These are phyloP conservation scores for Tachyglossus aculeatus DNA, from an alignment of 2,797 vertebrate genomes.

Conservation along the genomic window DNA sequence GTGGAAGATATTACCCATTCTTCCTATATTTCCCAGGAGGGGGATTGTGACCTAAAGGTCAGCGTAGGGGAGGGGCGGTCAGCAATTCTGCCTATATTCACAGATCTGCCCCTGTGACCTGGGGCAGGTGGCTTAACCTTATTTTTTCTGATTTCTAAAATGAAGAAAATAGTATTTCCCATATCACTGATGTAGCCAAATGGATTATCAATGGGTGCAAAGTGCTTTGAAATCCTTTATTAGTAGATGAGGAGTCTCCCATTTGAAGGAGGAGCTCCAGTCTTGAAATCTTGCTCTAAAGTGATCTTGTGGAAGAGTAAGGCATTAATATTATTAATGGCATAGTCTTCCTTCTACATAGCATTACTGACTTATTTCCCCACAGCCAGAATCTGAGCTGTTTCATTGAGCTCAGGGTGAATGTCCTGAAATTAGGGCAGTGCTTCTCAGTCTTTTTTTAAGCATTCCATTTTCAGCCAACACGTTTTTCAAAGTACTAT, in stretches of 20 bases:
- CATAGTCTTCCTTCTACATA: background rate
- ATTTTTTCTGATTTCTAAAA: background rate
- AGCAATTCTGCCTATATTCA: background rate
- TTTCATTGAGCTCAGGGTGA: constrained; percentile 12
- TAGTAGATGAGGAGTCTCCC: background rate
- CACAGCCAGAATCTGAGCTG: fast-evolving
- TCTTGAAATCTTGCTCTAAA: background rate
- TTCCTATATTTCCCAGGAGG: background rate
- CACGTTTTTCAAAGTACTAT: too few species aligned
- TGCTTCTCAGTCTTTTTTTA: too few species aligned
- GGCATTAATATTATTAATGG: background rate
- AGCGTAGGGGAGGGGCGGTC: background rate
- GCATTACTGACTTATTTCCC: background rate
- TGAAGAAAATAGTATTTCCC: background rate
- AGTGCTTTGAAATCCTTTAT: background rate
- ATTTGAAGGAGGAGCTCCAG: too few species aligned
- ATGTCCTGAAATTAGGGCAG: constrained; percentile 42
- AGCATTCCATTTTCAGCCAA: too few species aligned
- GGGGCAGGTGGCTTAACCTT: background rate
- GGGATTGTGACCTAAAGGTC: background rate
- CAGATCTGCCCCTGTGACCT: background rate
- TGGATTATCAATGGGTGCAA: background rate
- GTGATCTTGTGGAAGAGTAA: too few species aligned
- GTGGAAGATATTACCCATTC: background rate
- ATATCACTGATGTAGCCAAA: background rate